A percentile compares a stretch with the other conserved stretches of the same genome.
Conservation (phyloP, 2,888 invertebrate genomes). For the Eupeodes luniger region DNA sequence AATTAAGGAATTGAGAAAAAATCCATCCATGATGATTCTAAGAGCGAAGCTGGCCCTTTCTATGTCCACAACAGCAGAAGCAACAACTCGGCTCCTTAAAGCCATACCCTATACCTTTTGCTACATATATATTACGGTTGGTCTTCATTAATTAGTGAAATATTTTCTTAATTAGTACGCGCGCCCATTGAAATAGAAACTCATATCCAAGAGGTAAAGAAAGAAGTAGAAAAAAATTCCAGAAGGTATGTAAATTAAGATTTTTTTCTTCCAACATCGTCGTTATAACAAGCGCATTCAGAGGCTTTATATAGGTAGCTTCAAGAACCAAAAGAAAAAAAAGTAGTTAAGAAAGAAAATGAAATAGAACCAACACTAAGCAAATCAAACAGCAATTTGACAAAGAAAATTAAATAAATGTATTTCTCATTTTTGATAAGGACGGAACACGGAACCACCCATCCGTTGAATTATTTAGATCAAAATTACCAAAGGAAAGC, state of each 20-base stretch:
- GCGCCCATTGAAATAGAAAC: slow-evolving; percentile 59
- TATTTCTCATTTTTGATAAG: slow-evolving; percentile 33
- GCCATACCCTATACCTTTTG: neutral
- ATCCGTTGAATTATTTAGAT: slow-evolving; percentile 45
- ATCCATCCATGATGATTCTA: slow-evolving; percentile 45
- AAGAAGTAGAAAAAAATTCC: slow-evolving; percentile 2
- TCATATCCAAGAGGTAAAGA: slow-evolving; percentile 30
- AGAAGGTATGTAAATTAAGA: slow-evolving; percentile 49
- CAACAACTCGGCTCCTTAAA: neutral
- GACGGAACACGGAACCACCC: slow-evolving; percentile 43
- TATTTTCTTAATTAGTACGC: slow-evolving; percentile 70
- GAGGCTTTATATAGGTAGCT: neutral
- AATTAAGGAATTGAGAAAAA: slow-evolving; percentile 67
- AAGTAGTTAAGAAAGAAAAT: slow-evolving; percentile 37
- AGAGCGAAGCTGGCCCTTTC: slow-evolving; percentile 20
- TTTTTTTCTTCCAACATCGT: slow-evolving; percentile 17
- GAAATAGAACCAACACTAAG: slow-evolving; percentile 32
- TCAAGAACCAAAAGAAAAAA: neutral
- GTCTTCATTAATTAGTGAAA: slow-evolving; percentile 70
- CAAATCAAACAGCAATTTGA: slow-evolving; percentile 41
- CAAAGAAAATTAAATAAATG: slow-evolving; percentile 31
- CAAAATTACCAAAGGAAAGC: slow-evolving; percentile 1
- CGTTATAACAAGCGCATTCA: neutral
- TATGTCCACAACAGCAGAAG: slow-evolving; percentile 21
- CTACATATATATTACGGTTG: slow-evolving; percentile 12